Base-by-base conservation (phyloP, 2,113 vertebrate genomes). In the Neodon shergylaensis region DNA sequence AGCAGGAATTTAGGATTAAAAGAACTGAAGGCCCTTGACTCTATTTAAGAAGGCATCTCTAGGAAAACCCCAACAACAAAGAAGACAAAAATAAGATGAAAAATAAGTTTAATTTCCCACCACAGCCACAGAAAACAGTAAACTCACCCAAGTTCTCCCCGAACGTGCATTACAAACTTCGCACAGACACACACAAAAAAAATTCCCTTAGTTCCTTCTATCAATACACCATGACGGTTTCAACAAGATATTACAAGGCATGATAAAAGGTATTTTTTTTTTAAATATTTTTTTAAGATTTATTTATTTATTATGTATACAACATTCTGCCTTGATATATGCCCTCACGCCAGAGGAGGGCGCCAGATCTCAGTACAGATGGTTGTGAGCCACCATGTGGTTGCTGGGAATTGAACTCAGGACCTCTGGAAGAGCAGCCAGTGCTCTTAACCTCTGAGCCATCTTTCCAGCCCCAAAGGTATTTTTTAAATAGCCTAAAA, bases 131-230 rank as follows among this genome's bases (percentile, higher is more conserved):
- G 63, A 7, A 88, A 78, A 49, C 6, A 49, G 24, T 65, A 84
- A 88, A 54, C 13, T 70, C 47, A 28, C 36, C 42, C 76, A 65
- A 65, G 58, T 84, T 26, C 12, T 65, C 26, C 58, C n/a, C 1
- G 17, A 44, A 65, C 19, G 31, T 39, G n/a, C 39, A 65, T 19
- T 44, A 42, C 63, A 82, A 84, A 61, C 36, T 39, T 65, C 39
- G 17, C 81, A 63, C 13, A 42, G 33, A 19, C 70, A 72, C 70
- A 72, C 36, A 73, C 70, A 39, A 3, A 72, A 72, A 28, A 84
- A 26, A n/a, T 63, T 94, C 14, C 47, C 58, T 90, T 74, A 92
- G 22, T 87, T 90, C 26, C 47, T 89, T 94, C 78, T n/a, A 49
- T 47, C 21, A 2, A 77, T 65, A 63, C 31, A 44, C 47, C 58